phyloP scores from a whole-genome alignment of 2,797 vertebrate species.

The Xyrichtys novacula region DNA sequence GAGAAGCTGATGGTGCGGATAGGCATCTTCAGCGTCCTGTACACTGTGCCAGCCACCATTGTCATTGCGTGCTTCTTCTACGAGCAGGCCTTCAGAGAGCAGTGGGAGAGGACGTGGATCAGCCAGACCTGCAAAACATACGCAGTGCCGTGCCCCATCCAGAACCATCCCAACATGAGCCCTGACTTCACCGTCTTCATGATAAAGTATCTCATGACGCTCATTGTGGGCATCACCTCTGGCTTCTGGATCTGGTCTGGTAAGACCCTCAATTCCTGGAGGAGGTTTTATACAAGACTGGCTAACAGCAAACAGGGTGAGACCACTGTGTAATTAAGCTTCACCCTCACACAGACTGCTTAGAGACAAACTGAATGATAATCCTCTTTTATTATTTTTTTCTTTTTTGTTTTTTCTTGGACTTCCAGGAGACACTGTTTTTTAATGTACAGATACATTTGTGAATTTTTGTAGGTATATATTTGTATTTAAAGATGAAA shows the following conservation, averaged over 20 bases:
- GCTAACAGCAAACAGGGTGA: constrained; percentile 94
- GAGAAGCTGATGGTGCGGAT: constrained; percentile 97
- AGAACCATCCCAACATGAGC: constrained; percentile 89
- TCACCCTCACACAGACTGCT: constrained; percentile 27
- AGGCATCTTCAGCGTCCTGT: constrained; percentile 95
- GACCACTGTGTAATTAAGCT: constrained; percentile 90
- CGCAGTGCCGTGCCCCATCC: constrained; percentile 90
- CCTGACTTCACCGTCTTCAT: constrained; percentile 98
- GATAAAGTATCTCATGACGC: constrained; percentile 98
- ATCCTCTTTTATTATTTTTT: constrained; percentile 45
- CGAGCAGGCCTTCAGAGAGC: constrained; percentile 96
- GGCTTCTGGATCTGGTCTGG: constrained; percentile 99
- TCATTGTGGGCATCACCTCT: constrained; percentile 97
- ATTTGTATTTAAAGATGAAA: constrained; percentile 96
- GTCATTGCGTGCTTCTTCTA: constrained; percentile 98
- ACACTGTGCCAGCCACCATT: constrained; percentile 95
- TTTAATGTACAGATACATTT: constrained; percentile 90
- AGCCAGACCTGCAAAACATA: constrained; percentile 93
- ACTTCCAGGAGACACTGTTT: constrained; percentile 61
- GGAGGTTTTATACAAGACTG: constrained; percentile 96
- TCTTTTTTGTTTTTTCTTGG: constrained; percentile 29
- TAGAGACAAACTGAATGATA: constrained; percentile 68
- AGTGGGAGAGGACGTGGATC: constrained; percentile 97
- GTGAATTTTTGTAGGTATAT: constrained; percentile 93
- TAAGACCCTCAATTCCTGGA: constrained; percentile 97